These are phyloP conservation scores for Triplophysa rosa DNA, from an alignment of 2,113 vertebrate genomes.

Conservation along the genomic window DNA sequence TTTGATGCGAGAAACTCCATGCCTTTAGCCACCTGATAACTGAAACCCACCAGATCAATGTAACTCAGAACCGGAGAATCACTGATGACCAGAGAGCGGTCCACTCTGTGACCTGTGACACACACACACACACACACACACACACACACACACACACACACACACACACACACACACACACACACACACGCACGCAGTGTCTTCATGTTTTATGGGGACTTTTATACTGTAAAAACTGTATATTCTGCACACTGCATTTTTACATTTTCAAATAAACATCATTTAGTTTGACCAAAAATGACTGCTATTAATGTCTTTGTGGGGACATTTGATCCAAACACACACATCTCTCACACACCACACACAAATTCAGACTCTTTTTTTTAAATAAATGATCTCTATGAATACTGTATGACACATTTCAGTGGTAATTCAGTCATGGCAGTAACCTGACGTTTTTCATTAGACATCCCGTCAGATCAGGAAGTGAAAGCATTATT, in stretches of 20 bases:
- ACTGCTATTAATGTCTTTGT: no score
- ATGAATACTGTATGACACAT: neutral
- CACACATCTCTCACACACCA: no score
- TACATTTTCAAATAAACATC: no score
- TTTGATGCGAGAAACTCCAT: conserved; percentile 98
- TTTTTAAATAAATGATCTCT: neutral
- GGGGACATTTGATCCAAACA: no score
- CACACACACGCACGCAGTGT: neutral
- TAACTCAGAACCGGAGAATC: conserved; percentile 88
- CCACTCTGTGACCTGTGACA: conserved; percentile 79
- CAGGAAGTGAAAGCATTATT: conserved; percentile 1
- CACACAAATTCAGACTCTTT: no score
- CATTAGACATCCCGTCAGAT: neutral
- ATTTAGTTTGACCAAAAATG: no score
- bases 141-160: conserved; percentile 33
- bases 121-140: conserved; percentile 25
- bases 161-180: conserved; percentile 25
- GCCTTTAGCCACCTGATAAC: conserved; percentile 96
- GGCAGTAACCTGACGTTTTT: neutral
- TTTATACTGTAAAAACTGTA: no score
- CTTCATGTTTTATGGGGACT: neutral
- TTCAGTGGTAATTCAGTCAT: neutral
- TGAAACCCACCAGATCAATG: conserved; percentile 91
- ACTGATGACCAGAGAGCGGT: conserved; percentile 79
- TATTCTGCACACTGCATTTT: no score